phyloP scores from a whole-genome alignment of 2,797 vertebrate species.

The Myotis vivesi region DNA sequence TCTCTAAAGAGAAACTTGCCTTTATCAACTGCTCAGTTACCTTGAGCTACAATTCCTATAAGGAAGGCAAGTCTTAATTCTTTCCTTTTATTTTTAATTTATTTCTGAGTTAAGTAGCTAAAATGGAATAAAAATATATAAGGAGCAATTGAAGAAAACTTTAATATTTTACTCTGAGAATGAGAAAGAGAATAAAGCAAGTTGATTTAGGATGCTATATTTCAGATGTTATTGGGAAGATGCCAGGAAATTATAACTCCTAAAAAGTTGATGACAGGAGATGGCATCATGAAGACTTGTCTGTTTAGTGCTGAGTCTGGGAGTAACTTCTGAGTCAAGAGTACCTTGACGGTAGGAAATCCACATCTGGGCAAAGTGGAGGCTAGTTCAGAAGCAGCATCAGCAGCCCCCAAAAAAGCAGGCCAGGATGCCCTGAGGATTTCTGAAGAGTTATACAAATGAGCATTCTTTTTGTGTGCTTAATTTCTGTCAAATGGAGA shows the following conservation, averaged over 20 bases:
- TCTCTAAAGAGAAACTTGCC: background rate
- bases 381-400: background rate
- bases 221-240: background rate
- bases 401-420: background rate
- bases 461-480: background rate
- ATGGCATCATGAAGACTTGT: background rate
- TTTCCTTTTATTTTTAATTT: slow-evolving; percentile 38
- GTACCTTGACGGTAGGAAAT: background rate
- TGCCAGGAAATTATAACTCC: slow-evolving; percentile 28
- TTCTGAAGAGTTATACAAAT: background rate
- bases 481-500: background rate
- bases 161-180: background rate
- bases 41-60: background rate
- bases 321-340: slow-evolving; percentile 2
- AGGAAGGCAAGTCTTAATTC: background rate
- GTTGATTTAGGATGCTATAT: background rate
- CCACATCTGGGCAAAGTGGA: background rate
- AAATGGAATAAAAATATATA: slow-evolving; percentile 37
- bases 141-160: background rate
- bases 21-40: background rate
- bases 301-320: background rate
- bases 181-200: background rate
- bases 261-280: background rate
- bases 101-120: slow-evolving; percentile 20
- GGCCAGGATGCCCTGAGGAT: background rate